Evolutionary conservation across 2,888 invertebrate genomes (phyloP), one percentile per base, ranked within the genome.

Genomic region (Tenthredo amoena): DNA sequence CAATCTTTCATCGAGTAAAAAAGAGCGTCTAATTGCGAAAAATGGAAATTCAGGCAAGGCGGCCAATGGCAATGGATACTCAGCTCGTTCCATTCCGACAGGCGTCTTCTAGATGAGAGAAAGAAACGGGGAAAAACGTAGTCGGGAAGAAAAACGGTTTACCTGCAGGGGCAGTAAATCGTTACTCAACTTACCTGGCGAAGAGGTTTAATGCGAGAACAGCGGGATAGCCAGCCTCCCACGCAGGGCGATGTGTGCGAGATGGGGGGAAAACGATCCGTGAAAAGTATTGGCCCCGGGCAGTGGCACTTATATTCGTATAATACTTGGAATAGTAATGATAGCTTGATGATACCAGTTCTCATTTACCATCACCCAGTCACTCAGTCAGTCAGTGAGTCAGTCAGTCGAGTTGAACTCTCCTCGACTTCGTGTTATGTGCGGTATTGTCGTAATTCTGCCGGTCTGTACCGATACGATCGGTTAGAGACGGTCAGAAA

Each of bases 191-290:
- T 31, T n/a, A 31, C 77, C 31, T 6, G 77, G 18, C 0, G 43
- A 77, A 81, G 40, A 81, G 81, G 84, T 86, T 2, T 43, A 87
- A 88, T 88, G 88, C 91, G 91, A 91, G 91, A 91, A 91, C 89
- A 89, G 87, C 87, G 87, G 86, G 88, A 87, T 86, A 84, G 88
- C 86, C 83, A 88, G 88, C 90, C 89, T 91, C 90, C 91, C 90
- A 91, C 90, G 91, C 90, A 87, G 84, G 87, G 79, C 1, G 40
- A 50, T 47, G 50, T 26, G 76, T 58, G 21, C 12, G 37, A 12
- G 6, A n/a, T n/a, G 21, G 43, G 81, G 62, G 40, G 47, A 47
- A 68, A 68, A 21, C 31, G 82, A 83, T 83, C 47, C 68, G 82
- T 68, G 82, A 83, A 83, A 83, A 83, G 68, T 68, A 83, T 83